Evolutionary conservation across 2,888 invertebrate species (phyloP).

Genomic region (Cephus pulcher): DNA sequence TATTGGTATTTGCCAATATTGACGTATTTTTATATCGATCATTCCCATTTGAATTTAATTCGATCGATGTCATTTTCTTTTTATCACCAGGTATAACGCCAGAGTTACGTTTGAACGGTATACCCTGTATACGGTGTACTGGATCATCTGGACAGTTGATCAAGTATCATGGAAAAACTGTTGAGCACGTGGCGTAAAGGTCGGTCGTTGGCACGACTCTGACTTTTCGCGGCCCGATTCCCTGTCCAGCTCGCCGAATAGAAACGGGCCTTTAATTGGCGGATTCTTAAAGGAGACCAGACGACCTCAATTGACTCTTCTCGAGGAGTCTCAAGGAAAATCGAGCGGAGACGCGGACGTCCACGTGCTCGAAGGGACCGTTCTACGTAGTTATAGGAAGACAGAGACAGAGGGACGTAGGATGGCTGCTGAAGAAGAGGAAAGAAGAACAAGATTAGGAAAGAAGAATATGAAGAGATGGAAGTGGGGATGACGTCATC

Average conservation of each 20-base stretch:
- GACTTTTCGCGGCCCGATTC: background rate
- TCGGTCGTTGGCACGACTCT: background rate
- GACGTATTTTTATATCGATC: background rate
- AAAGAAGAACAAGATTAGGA: background rate
- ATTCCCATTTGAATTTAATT: background rate
- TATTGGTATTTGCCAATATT: background rate
- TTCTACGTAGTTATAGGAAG: background rate
- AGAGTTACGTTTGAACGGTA: too few species aligned
- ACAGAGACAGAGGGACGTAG: background rate
- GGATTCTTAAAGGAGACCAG: background rate
- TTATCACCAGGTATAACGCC: too few species aligned
- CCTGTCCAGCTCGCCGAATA: background rate
- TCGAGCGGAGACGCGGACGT: background rate
- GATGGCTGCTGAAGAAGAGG: too few species aligned
- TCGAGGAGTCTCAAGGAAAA: background rate
- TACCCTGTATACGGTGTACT: background rate
- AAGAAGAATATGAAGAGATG: background rate
- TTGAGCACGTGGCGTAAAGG: background rate
- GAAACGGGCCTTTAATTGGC: background rate
- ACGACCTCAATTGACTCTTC: conserved; percentile 3
- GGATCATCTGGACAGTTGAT: background rate
- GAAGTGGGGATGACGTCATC: background rate
- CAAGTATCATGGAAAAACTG: background rate
- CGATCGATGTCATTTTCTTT: background rate
- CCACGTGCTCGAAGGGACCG: background rate